A percentile compares a stretch with the other conserved stretches of the same genome.
These are phyloP conservation scores for Xylota sylvarum DNA, from an alignment of 2,888 invertebrate genomes.

Conservation along the genomic window DNA sequence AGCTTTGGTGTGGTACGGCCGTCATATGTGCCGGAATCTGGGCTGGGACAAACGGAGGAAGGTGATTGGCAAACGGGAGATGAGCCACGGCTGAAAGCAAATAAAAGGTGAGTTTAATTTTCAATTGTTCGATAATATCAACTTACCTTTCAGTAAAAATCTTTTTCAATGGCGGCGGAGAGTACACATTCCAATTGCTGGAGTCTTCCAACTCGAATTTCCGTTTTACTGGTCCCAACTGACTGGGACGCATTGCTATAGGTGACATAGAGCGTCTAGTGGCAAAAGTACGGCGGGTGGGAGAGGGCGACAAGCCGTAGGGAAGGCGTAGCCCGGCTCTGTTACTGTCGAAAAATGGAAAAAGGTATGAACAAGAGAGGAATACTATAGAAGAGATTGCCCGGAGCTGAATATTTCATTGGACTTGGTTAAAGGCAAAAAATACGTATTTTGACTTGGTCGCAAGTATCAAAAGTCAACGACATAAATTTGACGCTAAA, in stretches of 20 bases:
- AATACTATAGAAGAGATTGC: neutral
- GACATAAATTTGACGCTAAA: too few relatives aligned
- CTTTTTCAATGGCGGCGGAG: conserved; percentile 84
- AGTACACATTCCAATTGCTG: conserved; percentile 83
- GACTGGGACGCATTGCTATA: conserved; percentile 92
- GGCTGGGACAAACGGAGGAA: conserved; percentile 84
- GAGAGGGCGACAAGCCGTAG: conserved; percentile 91
- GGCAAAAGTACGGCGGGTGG: conserved; percentile 92
- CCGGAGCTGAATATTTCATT: too few relatives aligned
- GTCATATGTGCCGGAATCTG: conserved; percentile 84
- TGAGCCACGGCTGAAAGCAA: conserved; percentile 82
- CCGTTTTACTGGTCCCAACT: conserved; percentile 88
- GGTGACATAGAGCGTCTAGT: conserved; percentile 95
- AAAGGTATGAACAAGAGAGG: neutral
- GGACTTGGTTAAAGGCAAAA: too few relatives aligned
- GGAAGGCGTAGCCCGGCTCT: conserved; percentile 84
- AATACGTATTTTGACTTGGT: too few relatives aligned
- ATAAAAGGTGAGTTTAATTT: neutral
- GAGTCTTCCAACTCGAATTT: conserved; percentile 84
- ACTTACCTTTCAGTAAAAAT: conserved; percentile 83
- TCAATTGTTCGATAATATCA: neutral
- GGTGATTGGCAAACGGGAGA: conserved; percentile 85
- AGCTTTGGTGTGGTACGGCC: conserved; percentile 85
- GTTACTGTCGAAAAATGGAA: conserved; percentile 78
- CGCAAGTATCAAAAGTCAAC: too few relatives aligned